Evolutionary conservation across 2,113 vertebrate species (phyloP), one percentile per base, ranked within the genome.

Genomic region (Vulpes vulpes): DNA sequence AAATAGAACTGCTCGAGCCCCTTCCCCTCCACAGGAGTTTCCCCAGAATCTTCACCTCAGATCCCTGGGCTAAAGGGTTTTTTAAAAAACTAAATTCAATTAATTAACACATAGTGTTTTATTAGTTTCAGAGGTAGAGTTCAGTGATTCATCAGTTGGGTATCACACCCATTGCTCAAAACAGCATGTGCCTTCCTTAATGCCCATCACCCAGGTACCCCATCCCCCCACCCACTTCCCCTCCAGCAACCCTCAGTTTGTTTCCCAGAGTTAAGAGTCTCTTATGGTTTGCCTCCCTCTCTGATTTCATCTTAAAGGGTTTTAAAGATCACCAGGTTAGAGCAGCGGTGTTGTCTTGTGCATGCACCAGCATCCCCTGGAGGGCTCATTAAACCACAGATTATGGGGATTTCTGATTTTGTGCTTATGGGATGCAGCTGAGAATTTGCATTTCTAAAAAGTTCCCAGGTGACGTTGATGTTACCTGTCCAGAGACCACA

Each of bases 391-490:
- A 19, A 83, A 83, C 27, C 65, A 85, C 20, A 83, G 22, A 82
- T 35, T 51, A 10, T 3, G 15, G 76, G 73, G 35, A 30, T 89
- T 92, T 96, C 91, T 84, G 62, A 90, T 65, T 60, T 7, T 55
- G 55, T 65, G 60, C 19, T 11, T 53, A 73, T 17, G 67, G 53
- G 8, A 65, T 76, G n/a, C 35, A 10, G n/a, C 51, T 9, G 2
- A 91, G 53, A 95, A 81, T 79, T 53, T 89, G 38, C 80, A 53
- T 74, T 94, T 81, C 43, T 76, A 79, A 91, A 25, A 95, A 53
- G 67, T 79, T 86, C 60, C 59, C 43, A 69, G n/a, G 43, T 95
- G 51, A 92, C 69, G 22, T 49, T 78, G 35, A 59, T 71, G 16
- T 12, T 73, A 59, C 38, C 55, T 60, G 79, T 55, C 53, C 74